Base-by-base conservation (phyloP, 2,888 invertebrate species). In the Galeruca laticollis region DNA sequence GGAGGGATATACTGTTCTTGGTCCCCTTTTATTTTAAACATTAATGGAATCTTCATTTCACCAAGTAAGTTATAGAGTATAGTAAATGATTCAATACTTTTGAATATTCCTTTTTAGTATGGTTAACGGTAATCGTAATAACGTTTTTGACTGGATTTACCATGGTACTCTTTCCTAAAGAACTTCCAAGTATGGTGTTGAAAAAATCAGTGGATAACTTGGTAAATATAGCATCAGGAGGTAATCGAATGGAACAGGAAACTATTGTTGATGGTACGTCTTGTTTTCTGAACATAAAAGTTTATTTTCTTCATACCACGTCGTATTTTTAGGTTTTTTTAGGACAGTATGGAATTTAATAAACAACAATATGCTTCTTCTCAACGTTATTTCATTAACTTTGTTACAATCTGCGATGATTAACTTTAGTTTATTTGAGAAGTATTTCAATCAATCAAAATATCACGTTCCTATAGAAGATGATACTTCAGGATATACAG, bases 191-290 rank as follows among this genome's bases (percentile, higher is more conserved):
- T 71, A 83, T 88, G 65, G 84, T 89, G 0, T 86, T 90, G 47
- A 86, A 88, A 76, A 87, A 87, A 80, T 88, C 89, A 0, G 89
- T 89, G 0, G 88, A 87, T 51, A 85, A 88, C 10, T 87, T 90
- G 43, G 81, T 90, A 9, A 87, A 88, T 76, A 79, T 83, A 37
- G 85, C 85, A 26, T 79, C 84, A 49, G 81, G 84, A 60, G 73
- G 77, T 62, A 65, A 76, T 47, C 68, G 75, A 18, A 70, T 51
- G 15, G 74, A 67, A 68, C 52, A 73, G 66, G 60, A 69, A 13
- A 66, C 74, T 66, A 40, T 65, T 35, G 43, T 73, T 1, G 79
- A 81, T 64, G 79, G 80, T 79, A 76, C 74, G 69, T 57, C n/a
- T n/a, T 54, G 37, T 60, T 33, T 40, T 11, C 26, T 26, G 26